These are phyloP conservation scores for Petrophora chlorosata DNA, from an alignment of 2,888 invertebrate species.

Conservation along the genomic window DNA sequence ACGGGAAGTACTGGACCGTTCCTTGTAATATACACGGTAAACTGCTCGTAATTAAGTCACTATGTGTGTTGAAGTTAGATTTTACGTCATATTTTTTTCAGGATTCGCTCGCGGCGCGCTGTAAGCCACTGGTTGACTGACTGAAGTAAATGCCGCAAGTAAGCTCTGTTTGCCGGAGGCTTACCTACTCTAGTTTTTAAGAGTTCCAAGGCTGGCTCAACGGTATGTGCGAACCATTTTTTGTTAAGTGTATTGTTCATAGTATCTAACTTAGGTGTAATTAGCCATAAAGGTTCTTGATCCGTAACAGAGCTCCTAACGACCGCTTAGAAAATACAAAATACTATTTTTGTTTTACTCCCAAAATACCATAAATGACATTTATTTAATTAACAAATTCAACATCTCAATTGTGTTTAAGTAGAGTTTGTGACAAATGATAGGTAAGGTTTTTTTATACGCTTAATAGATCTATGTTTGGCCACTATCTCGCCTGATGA, in stretches of 20 bases:
- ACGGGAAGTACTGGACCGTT: neutral
- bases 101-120: slow-evolving; percentile 54
- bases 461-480: no score
- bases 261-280: slow-evolving; percentile 11
- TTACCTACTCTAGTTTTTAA: slow-evolving; percentile 70
- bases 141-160: slow-evolving; percentile 51
- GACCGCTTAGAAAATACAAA: neutral
- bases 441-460: no score
- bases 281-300: slow-evolving; percentile 24
- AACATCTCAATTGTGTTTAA: no score
- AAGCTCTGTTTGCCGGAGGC: slow-evolving; percentile 67
- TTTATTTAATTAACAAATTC: no score
- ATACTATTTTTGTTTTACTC: no score
- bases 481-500: no score
- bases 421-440: no score
- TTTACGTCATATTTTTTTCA: slow-evolving; percentile 58
- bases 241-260: slow-evolving; percentile 46
- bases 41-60: no score
- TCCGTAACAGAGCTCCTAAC: slow-evolving; percentile 14
- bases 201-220: slow-evolving; percentile 54
- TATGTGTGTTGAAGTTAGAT: no score
- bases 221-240: slow-evolving; percentile 51
- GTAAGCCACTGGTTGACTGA: slow-evolving; percentile 50
- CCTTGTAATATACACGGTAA: no score
- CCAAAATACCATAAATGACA: no score